These are phyloP conservation scores for Drosophila antonietae DNA, from an alignment of 2,888 invertebrate species.

Conservation along the genomic window DNA sequence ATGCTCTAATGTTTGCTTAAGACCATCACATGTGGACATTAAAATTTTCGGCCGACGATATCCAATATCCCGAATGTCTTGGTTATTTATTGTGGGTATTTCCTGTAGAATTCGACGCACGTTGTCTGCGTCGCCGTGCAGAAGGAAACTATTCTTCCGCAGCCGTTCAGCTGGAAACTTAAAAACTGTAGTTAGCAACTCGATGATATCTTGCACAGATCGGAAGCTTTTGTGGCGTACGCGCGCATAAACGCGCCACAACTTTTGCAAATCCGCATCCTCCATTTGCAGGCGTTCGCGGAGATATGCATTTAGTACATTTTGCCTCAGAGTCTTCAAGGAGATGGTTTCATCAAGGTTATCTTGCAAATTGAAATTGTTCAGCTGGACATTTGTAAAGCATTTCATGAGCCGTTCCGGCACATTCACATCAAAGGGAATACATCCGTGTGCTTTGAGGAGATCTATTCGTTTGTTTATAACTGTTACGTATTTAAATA, in stretches of 20 bases:
- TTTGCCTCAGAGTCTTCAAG: constrained; percentile 78
- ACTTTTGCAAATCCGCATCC: constrained; percentile 78
- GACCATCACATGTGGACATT: constrained; percentile 86
- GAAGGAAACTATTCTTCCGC: constrained; percentile 87
- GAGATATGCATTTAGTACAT: constrained; percentile 82
- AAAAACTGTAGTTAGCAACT: constrained; percentile 86
- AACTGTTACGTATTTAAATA: constrained; percentile 83
- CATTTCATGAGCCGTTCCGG: constrained; percentile 76
- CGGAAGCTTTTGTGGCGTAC: constrained; percentile 85
- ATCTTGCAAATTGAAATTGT: constrained; percentile 17
- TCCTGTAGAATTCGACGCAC: constrained; percentile 86
- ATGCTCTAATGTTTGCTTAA: constrained; percentile 86
- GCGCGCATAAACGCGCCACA: constrained; percentile 82
- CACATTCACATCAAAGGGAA: constrained; percentile 84
- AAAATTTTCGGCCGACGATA: constrained; percentile 87
- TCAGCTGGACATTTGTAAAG: constrained; percentile 69
- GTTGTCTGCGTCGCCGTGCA: constrained; percentile 87
- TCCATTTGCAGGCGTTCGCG: constrained; percentile 84
- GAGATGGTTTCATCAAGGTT: constrained; percentile 62
- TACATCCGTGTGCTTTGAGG: constrained; percentile 83
- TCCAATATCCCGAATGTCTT: constrained; percentile 86
- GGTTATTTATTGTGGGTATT: constrained; percentile 86
- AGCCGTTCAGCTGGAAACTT: constrained; percentile 86
- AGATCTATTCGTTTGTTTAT: constrained; percentile 81
- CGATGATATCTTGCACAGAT: constrained; percentile 86